Evolutionary conservation across 1,140 invertebrate genomes (phyloP).

Genomic region (Rhynchophorus ferrugineus): DNA sequence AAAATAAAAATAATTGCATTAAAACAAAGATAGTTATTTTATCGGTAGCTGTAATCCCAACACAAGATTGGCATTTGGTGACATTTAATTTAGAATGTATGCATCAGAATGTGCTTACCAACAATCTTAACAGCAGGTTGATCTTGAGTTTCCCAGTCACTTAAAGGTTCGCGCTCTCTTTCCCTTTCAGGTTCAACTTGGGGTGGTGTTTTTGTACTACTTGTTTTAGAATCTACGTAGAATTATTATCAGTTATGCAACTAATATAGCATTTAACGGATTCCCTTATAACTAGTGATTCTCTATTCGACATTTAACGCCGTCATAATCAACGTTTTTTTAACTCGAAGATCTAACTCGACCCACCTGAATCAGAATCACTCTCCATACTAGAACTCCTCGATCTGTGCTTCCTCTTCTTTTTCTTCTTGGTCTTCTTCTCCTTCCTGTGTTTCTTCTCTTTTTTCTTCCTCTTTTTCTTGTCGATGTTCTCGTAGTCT

Average conservation of each 20-base stretch:
- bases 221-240: constrained; percentile 8
- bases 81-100: too few relatives aligned
- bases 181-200: constrained; percentile 6
- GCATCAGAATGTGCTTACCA: constrained; percentile 2
- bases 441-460: constrained; percentile 58
- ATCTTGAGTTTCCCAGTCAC: constrained; percentile 41
- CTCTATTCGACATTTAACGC: too few relatives aligned
- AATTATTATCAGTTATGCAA: too few relatives aligned
- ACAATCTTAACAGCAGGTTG: constrained; percentile 4
- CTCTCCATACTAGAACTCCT: constrained; percentile 52
- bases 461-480: constrained; percentile 48
- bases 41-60: too few relatives aligned
- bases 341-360: too few relatives aligned
- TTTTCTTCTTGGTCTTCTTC: constrained; percentile 65
- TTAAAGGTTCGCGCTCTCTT: constrained; percentile 39
- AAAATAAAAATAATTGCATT: constrained; percentile 1
- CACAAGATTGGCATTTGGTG: too few relatives aligned
- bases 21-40: too few relatives aligned
- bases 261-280: too few relatives aligned
- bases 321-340: too few relatives aligned
- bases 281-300: too few relatives aligned
- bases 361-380: constrained; percentile 31
- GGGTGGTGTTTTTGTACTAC: constrained; percentile 26
- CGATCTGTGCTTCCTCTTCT: constrained; percentile 56
- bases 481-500: constrained; percentile 40